Evolutionary conservation across 2,113 vertebrate genomes (phyloP).

Genomic region (Nesospiza acunhae): DNA sequence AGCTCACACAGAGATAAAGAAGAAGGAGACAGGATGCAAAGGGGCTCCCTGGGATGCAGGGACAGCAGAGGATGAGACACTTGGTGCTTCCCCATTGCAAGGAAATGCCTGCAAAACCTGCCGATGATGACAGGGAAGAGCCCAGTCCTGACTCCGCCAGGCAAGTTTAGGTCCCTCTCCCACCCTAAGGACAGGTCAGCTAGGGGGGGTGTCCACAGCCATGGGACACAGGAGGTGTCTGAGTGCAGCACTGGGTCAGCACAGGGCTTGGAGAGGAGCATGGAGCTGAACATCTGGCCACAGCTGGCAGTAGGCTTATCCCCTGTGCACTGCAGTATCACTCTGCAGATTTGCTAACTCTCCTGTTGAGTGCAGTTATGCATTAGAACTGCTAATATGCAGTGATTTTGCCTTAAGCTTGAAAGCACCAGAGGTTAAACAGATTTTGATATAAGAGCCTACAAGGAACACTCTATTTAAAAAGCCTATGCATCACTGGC

Average conservation of each 20-base stretch:
- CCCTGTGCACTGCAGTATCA: not conserved
- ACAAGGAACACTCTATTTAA: constrained; percentile 72
- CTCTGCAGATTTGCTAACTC: constrained; percentile 49
- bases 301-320: constrained; percentile 20
- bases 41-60: not conserved
- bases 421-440: constrained; percentile 72
- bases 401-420: constrained; percentile 63
- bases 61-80: not conserved
- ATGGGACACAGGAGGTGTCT: not conserved
- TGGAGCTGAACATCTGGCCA: not conserved
- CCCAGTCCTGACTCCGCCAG: not conserved
- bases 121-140: not conserved
- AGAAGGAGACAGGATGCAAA: not conserved
- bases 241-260: accelerated
- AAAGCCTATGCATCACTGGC: constrained; percentile 70
- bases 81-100: not conserved
- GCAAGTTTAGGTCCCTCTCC: not conserved
- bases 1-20: not conserved
- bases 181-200: not conserved
- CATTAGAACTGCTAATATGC: constrained; percentile 60
- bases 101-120: not conserved
- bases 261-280: not conserved
- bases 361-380: constrained; percentile 45
- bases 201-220: not conserved
- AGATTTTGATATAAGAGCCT: constrained; percentile 75